Evolutionary conservation across 2,888 invertebrate species (phyloP).

Genomic region (Nemurella pictetii): DNA sequence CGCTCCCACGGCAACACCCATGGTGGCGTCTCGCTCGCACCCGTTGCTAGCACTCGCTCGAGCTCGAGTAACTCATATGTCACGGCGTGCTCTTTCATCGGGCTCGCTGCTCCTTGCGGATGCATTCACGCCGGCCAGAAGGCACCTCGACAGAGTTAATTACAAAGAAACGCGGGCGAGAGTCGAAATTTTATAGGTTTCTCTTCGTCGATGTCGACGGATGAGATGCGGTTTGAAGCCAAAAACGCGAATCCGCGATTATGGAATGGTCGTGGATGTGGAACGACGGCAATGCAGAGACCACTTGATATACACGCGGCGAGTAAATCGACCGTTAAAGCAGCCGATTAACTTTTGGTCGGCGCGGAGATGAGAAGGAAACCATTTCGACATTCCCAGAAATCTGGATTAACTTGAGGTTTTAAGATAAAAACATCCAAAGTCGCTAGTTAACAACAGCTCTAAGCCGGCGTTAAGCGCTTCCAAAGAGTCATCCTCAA

Average conservation of each 20-base stretch:
- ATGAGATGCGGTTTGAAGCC: not conserved
- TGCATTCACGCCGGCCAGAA: not conserved
- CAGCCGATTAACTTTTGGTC: not conserved
- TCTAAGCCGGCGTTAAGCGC: not conserved
- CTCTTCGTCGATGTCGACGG: no score
- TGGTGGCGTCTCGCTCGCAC: not conserved
- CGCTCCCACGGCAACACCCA: not conserved
- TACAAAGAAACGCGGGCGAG: not conserved
- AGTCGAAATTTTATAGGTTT: not conserved
- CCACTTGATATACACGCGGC: no score
- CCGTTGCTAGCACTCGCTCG: not conserved
- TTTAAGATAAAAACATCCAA: not conserved
- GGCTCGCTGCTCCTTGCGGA: not conserved
- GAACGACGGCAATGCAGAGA: not conserved
- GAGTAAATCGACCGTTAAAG: not conserved
- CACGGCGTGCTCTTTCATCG: not conserved
- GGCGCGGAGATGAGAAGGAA: not conserved
- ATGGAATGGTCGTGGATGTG: not conserved
- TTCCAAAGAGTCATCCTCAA: not conserved
- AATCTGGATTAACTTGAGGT: not conserved
- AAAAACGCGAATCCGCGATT: not conserved
- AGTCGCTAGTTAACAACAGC: not conserved
- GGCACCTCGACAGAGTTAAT: not conserved
- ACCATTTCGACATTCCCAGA: not conserved
- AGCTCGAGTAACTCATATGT: constrained; percentile 15